Percentiles rank a stretch among this genome's conserved stretches.
phyloP scores from a whole-genome alignment of 2,888 invertebrate genomes.

The Nephrotoma guestfalica region DNA sequence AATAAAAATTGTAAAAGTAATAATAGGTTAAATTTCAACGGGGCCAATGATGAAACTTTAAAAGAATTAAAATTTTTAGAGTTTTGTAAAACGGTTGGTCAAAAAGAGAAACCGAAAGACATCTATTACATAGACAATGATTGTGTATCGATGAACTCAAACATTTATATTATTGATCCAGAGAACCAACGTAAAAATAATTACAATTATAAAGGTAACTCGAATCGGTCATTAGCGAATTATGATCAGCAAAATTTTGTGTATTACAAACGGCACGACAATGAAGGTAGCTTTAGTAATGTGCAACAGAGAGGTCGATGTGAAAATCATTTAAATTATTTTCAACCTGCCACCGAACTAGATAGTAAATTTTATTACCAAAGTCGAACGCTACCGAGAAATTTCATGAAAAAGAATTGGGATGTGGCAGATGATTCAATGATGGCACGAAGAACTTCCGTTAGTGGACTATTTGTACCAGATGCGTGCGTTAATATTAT shows the following conservation, averaged over 20 bases:
- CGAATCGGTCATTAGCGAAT: neutral
- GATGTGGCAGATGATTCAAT: neutral
- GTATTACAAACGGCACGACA: neutral
- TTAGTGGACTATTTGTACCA: conserved; percentile 7
- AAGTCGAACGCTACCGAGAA: conserved; percentile 29
- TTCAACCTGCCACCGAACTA: neutral
- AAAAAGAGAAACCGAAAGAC: conserved; percentile 28
- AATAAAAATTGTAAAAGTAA: neutral
- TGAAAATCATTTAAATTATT: neutral
- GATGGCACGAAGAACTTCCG: conserved; percentile 4
- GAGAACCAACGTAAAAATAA: neutral
- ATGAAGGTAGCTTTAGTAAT: neutral
- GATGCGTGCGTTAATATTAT: neutral
- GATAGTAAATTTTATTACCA: conserved; percentile 19
- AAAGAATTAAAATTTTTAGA: conserved; percentile 14
- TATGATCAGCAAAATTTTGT: neutral
- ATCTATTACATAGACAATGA: conserved; percentile 27
- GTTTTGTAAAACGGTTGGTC: conserved; percentile 27
- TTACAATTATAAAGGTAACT: neutral
- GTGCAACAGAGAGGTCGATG: neutral
- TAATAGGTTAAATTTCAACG: conserved; percentile 17
- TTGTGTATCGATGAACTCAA: neutral
- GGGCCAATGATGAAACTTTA: neutral
- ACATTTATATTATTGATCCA: conserved; percentile 15
- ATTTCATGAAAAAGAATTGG: conserved; percentile 20